A percentile compares a stretch with the other conserved stretches of the same genome.
Conservation (phyloP, 1,140 invertebrate genomes). For the Drosophila leontia region DNA sequence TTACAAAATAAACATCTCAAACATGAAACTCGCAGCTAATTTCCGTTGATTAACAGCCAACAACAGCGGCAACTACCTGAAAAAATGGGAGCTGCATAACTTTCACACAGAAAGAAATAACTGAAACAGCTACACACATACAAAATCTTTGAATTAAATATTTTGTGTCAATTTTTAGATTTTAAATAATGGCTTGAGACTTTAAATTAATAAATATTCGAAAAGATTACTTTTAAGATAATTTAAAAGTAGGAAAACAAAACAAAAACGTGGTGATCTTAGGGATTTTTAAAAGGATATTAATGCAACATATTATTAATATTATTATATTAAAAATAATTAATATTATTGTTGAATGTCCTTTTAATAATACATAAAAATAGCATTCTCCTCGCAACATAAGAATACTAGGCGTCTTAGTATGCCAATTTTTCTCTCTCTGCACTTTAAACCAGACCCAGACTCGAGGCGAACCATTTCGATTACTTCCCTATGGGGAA, state of each 20-base stretch:
- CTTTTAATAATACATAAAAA: background rate
- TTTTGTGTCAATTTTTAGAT: background rate
- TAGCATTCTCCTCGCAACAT: too few species aligned
- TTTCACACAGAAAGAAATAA: constrained; percentile 2
- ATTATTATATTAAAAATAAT: background rate
- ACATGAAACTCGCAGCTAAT: constrained; percentile 55
- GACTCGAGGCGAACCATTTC: constrained; percentile 25
- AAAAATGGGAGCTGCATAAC: constrained; percentile 51
- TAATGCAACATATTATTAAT: background rate
- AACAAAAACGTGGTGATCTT: background rate
- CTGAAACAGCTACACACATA: background rate
- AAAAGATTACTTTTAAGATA: too few species aligned
- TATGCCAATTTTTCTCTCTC: background rate
- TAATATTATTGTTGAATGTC: background rate
- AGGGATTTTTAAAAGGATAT: background rate
- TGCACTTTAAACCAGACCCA: constrained; percentile 24
- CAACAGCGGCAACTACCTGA: constrained; percentile 17
- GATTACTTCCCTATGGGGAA: constrained; percentile 71
- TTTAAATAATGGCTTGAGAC: background rate
- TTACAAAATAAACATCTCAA: constrained; percentile 42
- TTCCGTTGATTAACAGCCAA: constrained; percentile 63
- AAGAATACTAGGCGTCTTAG: background rate
- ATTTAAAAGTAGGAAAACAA: background rate
- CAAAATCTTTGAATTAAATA: too few species aligned
- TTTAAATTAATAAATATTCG: background rate